Evolutionary conservation across 2,797 vertebrate species (phyloP), one percentile per base, ranked within the genome.

Genomic region (Sebastes vulpes): DNA sequence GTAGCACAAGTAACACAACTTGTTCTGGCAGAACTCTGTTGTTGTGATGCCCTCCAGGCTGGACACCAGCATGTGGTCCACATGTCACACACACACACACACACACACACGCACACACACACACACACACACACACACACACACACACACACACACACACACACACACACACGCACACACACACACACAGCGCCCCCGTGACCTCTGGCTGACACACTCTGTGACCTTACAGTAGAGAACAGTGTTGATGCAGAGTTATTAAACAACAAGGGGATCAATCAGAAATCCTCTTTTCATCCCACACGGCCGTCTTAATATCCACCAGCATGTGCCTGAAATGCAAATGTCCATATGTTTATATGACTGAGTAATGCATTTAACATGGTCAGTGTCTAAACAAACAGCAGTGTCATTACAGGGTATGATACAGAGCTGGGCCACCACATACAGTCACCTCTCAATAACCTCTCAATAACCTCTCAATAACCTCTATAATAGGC

Each of bases 11-110:
- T 75, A 90, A 93, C 79, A 83, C 85, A 79, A 91, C 79, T 89
- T 83, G 89, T 85, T 92, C 86, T 85, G 83, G 86, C 89, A 92
- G 88, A 86, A 81, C 79, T 92, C 82, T 89, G 90, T 66, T 89
- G 90, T 66, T 89, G 90, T 66, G 86, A 90, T 81, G 82, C 75
- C 88, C 83, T 81, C 66, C 54, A 79, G 89, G 81, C 87, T 80
- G 84, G 85, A 87, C 82, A 90, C 78, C 85, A 85, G 87, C 87
- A 89, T 90, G 86, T 66, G 79, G 83, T 85, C 79, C 46, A 80
- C 57, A 67, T 87, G 79, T 85, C 9, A 9, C 57, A 53, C 57
- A 69, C 46, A 73, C 65, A 78, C 59, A 77, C 50, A 64, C 56
- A 52, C n/a, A n/a, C n/a, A n/a, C n/a, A n/a, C n/a, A n/a, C n/a